A percentile compares a stretch with the other conserved stretches of the same genome.
Evolutionary conservation across 2,888 invertebrate species (phyloP).

Genomic region (Drosophila melanosoma): DNA sequence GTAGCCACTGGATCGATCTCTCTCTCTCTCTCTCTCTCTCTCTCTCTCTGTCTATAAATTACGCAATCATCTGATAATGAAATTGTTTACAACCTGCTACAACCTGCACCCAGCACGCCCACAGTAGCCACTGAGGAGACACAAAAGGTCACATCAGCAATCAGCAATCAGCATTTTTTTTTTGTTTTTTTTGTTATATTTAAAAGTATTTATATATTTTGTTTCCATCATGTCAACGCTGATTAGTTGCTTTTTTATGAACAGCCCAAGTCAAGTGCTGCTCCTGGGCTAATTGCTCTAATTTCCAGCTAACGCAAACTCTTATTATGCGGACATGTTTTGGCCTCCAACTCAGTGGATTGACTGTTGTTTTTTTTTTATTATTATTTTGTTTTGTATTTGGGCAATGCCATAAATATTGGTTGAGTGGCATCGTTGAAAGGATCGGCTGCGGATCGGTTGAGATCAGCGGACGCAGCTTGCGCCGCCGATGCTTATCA

Average conservation of each 20-base stretch:
- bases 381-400: slow-evolving; percentile 2
- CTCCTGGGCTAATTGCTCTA: slow-evolving; percentile 72
- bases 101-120: slow-evolving; percentile 66
- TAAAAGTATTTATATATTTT: slow-evolving; percentile 13
- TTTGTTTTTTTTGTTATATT: no score
- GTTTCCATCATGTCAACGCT: slow-evolving; percentile 50
- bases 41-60: slow-evolving; percentile 58
- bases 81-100: slow-evolving; percentile 74
- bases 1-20: slow-evolving; percentile 54
- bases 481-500: slow-evolving; percentile 73
- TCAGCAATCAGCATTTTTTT: slow-evolving; percentile 11
- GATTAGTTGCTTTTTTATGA: slow-evolving; percentile 62
- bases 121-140: slow-evolving; percentile 55
- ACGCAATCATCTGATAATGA: slow-evolving; percentile 77
- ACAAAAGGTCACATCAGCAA: slow-evolving; percentile 53
- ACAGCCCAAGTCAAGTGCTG: slow-evolving; percentile 37
- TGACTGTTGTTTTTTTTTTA: slow-evolving; percentile 34
- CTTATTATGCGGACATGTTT: not conserved
- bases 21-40: no score
- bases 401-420: slow-evolving; percentile 69
- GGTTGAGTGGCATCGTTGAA: slow-evolving; percentile 51
- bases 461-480: slow-evolving; percentile 59
- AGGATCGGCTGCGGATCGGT: slow-evolving; percentile 47
- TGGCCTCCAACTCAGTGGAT: slow-evolving; percentile 29
- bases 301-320: slow-evolving; percentile 68